Evolutionary conservation across 2,113 vertebrate genomes (phyloP).

Genomic region (Mola mola): DNA sequence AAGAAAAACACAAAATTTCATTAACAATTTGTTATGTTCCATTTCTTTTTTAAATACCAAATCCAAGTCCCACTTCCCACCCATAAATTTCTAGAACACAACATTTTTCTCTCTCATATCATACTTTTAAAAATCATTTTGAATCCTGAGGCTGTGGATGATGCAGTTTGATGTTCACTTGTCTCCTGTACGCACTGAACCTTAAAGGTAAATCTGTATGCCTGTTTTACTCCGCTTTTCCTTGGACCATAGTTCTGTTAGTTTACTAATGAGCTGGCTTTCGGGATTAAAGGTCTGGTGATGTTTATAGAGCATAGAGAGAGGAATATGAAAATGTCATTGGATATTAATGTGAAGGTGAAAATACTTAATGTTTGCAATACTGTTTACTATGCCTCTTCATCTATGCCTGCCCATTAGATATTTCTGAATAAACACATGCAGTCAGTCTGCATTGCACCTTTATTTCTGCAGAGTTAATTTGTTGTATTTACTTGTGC

Average conservation of each 20-base stretch:
- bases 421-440: conserved; percentile 7
- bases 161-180: conserved; percentile 45
- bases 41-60: no score
- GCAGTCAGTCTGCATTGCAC: background rate
- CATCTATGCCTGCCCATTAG: conserved; percentile 3
- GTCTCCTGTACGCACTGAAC: conserved; percentile 36
- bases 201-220: conserved; percentile 58
- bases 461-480: background rate
- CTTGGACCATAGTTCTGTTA: conserved; percentile 49
- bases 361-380: conserved; percentile 22
- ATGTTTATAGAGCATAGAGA: conserved; percentile 44
- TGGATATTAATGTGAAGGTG: conserved; percentile 20
- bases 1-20: background rate
- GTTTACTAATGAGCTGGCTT: conserved; percentile 60
- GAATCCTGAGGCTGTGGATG: conserved; percentile 12
- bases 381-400: conserved; percentile 13
- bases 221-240: conserved; percentile 37
- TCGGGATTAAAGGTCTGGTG: conserved; percentile 30
- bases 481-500: background rate
- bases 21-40: no score
- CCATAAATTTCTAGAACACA: background rate
- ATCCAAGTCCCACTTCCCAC: background rate
- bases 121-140: conserved; percentile 27
- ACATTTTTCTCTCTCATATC: conserved; percentile 23
- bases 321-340: conserved; percentile 2